These are phyloP conservation scores for Metallyticus violacea DNA, from an alignment of 2,888 invertebrate species.

Conservation along the genomic window DNA sequence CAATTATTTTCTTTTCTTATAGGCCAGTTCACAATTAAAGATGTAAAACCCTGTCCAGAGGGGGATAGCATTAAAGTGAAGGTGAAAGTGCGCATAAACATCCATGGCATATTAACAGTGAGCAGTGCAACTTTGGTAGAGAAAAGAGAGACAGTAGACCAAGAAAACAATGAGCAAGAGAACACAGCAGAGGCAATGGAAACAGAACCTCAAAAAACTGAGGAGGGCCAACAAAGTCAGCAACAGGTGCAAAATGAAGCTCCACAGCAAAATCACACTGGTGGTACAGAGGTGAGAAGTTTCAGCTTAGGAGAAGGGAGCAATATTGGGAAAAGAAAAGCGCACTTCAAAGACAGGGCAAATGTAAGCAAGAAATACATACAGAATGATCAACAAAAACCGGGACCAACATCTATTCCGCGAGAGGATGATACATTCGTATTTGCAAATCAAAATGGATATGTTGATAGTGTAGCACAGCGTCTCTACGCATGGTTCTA, in stretches of 20 bases:
- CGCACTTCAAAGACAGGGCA: slow-evolving; percentile 51
- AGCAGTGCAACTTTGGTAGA: slow-evolving; percentile 82
- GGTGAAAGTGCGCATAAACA: slow-evolving; percentile 91
- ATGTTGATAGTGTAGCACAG: not conserved
- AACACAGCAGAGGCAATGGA: slow-evolving; percentile 51
- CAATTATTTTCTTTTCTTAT: slow-evolving; percentile 25
- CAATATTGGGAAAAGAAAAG: slow-evolving; percentile 57
- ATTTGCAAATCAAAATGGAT: not conserved
- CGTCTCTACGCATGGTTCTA: slow-evolving; percentile 64
- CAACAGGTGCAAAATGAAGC: slow-evolving; percentile 45
- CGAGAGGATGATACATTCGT: not conserved
- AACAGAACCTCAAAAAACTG: slow-evolving; percentile 44
- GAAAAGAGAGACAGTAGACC: slow-evolving; percentile 58
- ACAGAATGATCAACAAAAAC: not conserved
- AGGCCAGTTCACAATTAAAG: slow-evolving; percentile 76
- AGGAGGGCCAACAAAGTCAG: slow-evolving; percentile 45
- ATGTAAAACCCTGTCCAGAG: slow-evolving; percentile 80
- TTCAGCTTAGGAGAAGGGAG: slow-evolving; percentile 41
- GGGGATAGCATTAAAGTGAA: slow-evolving; percentile 95
- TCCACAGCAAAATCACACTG: slow-evolving; percentile 51
- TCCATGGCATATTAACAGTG: slow-evolving; percentile 88
- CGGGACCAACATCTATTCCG: not conserved
- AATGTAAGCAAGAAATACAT: not conserved
- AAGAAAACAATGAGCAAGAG: slow-evolving; percentile 38
- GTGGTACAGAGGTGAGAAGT: slow-evolving; percentile 44